phyloP scores from a whole-genome alignment of 2,888 invertebrate genomes.

The Nomada ruficornis region DNA sequence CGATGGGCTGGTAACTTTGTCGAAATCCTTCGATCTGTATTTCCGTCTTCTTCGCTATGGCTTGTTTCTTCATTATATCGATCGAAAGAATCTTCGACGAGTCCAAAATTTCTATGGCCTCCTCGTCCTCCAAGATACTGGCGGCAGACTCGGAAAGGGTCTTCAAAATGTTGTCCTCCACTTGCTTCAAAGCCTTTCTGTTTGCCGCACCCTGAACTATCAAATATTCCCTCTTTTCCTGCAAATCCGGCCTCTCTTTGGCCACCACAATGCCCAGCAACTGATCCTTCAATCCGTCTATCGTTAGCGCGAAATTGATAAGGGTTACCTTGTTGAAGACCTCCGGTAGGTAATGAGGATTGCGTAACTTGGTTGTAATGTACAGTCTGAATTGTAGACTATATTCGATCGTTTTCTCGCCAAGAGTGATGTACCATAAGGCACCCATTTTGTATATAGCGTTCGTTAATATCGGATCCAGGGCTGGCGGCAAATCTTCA shows the following conservation, averaged over 20 bases:
- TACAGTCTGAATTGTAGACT: constrained; percentile 84
- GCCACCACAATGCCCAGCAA: constrained; percentile 88
- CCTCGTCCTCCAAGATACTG: constrained; percentile 89
- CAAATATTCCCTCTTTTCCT: constrained; percentile 86
- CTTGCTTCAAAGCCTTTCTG: constrained; percentile 86
- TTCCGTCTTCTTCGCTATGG: constrained; percentile 85
- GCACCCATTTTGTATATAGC: constrained; percentile 85
- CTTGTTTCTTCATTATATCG: constrained; percentile 86
- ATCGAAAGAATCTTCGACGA: constrained; percentile 87
- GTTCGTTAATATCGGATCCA: constrained; percentile 86
- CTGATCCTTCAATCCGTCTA: constrained; percentile 87
- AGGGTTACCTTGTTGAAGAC: constrained; percentile 87
- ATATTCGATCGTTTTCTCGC: constrained; percentile 85
- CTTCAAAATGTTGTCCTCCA: constrained; percentile 88
- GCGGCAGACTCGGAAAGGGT: constrained; percentile 86
- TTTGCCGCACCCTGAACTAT: constrained; percentile 86
- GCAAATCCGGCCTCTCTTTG: constrained; percentile 88
- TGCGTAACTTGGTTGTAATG: constrained; percentile 86
- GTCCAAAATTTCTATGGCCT: constrained; percentile 87
- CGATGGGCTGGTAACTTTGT: constrained; percentile 86
- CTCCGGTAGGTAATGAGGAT: constrained; percentile 87
- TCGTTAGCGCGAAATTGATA: constrained; percentile 88
- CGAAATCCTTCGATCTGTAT: constrained; percentile 86
- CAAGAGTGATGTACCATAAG: constrained; percentile 85
- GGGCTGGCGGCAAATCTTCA: constrained; percentile 85